Conservation (phyloP, 2,113 vertebrate genomes). For the Maccullochella peelii region DNA sequence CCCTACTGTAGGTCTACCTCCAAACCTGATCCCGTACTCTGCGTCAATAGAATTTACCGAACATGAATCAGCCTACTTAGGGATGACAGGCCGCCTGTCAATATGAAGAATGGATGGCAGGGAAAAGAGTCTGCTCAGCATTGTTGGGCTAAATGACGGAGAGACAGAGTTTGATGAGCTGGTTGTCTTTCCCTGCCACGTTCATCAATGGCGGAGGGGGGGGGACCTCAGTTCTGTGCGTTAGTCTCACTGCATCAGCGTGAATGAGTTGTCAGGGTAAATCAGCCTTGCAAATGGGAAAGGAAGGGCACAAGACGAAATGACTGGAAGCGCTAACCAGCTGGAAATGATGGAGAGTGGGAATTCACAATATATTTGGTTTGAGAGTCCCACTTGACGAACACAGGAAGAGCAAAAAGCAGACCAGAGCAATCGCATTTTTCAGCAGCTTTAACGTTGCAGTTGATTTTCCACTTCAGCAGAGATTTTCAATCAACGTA, state of each 20-base stretch:
- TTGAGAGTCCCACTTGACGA: constrained; percentile 18
- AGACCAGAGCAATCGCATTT: neutral
- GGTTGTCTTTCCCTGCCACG: constrained; percentile 38
- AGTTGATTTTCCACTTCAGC: constrained; percentile 51
- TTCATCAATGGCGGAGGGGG: constrained; percentile 35
- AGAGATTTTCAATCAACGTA: constrained; percentile 61
- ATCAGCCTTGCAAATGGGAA: constrained; percentile 74
- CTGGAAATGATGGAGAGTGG: constrained; percentile 68
- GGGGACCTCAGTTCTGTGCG: neutral
- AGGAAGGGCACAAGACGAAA: constrained; percentile 66
- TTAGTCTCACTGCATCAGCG: constrained; percentile 50
- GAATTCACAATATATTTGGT: constrained; percentile 36
- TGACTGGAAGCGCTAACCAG: constrained; percentile 61
- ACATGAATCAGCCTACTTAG: constrained; percentile 62
- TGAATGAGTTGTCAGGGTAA: constrained; percentile 72
- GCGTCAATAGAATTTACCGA: constrained; percentile 31
- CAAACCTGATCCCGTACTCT: neutral
- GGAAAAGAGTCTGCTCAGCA: constrained; percentile 55
- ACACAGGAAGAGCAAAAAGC: constrained; percentile 27
- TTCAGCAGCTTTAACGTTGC: constrained; percentile 27
- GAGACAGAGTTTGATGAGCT: constrained; percentile 59
- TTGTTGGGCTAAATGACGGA: constrained; percentile 43
- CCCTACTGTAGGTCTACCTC: neutral
- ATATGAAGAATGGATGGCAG: constrained; percentile 43
- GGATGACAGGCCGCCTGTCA: constrained; percentile 43